Evolutionary conservation across 53 echinoderm and acorn worm species (phyloP).

Genomic region (Echinometra lucunter): DNA sequence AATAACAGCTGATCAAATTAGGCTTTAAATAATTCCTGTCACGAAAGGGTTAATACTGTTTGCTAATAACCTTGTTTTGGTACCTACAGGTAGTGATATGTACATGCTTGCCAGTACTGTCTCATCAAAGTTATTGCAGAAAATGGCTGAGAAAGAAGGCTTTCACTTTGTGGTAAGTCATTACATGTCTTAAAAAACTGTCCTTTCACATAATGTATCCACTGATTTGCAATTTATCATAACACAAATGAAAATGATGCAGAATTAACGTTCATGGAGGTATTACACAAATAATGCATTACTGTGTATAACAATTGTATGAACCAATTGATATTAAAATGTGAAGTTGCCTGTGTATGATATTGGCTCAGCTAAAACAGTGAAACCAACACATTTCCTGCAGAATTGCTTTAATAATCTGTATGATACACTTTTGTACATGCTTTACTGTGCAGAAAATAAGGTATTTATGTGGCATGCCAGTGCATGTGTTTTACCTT

Average conservation of each 20-base stretch:
- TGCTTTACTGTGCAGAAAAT: no score
- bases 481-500: no score
- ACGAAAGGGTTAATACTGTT: background rate
- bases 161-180: conserved; percentile 90
- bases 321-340: no score
- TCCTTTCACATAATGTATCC: background rate
- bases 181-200: background rate
- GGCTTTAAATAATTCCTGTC: background rate
- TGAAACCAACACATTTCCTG: no score
- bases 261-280: background rate
- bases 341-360: no score
- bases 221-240: background rate
- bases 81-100: conserved; percentile 70
- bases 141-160: conserved; percentile 86
- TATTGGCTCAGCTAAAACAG: no score
- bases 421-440: no score
- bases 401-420: no score
- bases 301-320: no score
- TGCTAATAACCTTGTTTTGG: no score
- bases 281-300: background rate
- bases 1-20: no score
- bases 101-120: conserved; percentile 99
- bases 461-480: no score
- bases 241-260: background rate
- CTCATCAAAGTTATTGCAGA: conserved; percentile 90